Conservation (phyloP, 2,797 vertebrate genomes). For the Manis javanica region DNA sequence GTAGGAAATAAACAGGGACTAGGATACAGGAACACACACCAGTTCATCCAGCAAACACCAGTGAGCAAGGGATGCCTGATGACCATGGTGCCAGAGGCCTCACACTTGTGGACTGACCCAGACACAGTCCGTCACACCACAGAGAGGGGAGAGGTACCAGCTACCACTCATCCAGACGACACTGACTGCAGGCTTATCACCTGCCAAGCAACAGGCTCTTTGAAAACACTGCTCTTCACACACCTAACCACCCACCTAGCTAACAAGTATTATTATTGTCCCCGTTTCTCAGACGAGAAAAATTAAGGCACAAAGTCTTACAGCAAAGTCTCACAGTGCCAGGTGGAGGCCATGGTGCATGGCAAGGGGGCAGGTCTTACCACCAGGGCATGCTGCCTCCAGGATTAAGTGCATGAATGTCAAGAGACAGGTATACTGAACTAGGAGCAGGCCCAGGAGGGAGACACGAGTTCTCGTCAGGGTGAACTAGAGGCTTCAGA, state of each 20-base stretch:
- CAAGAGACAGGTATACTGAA: background rate
- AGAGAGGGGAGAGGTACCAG: background rate
- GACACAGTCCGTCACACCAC: too few species aligned
- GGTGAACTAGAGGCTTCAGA: background rate
- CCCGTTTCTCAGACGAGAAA: background rate
- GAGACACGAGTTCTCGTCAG: background rate
- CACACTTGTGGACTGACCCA: too few species aligned
- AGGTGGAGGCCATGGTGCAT: background rate
- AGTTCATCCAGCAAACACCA: background rate
- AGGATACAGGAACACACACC: background rate
- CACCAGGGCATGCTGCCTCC: background rate
- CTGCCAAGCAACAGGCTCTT: background rate
- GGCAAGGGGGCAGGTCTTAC: background rate
- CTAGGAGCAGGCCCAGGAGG: background rate
- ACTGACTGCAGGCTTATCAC: background rate
- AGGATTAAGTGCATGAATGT: too few species aligned
- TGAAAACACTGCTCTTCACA: background rate
- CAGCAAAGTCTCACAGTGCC: background rate
- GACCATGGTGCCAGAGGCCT: background rate
- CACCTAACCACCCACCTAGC: background rate
- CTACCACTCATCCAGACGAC: background rate
- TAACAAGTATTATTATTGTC: background rate
- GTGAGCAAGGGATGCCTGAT: background rate
- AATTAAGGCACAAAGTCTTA: background rate
- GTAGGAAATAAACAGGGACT: background rate